These are phyloP conservation scores for Ashinkailepas kermadecensis DNA, from an alignment of 2,888 invertebrate species.

Conservation along the genomic window DNA sequence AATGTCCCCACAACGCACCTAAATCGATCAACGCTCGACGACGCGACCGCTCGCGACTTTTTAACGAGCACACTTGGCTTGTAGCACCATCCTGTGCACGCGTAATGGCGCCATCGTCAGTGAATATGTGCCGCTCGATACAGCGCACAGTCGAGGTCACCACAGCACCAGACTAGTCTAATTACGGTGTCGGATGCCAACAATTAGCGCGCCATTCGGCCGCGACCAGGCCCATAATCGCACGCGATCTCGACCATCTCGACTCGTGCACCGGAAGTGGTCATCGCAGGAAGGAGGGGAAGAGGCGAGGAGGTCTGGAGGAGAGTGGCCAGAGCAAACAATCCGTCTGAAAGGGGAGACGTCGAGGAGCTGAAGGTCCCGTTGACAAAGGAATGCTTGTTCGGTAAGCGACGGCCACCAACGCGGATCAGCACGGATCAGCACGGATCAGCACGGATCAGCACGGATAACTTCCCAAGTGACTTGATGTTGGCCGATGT, in stretches of 20 bases:
- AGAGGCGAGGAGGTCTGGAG: background rate
- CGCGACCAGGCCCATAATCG: background rate
- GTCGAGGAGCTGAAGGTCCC: no score
- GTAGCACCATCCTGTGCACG: background rate
- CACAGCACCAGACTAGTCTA: background rate
- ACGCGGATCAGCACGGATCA: no score
- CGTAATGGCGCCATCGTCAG: background rate
- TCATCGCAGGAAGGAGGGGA: background rate
- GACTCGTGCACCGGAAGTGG: background rate
- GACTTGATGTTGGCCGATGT: no score
- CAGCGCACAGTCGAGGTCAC: background rate
- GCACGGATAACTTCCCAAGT: no score
- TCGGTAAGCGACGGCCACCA: no score
- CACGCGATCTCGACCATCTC: background rate
- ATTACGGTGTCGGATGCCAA: background rate
- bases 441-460: no score
- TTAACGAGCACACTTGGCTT: conserved; percentile 6
- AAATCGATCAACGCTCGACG: background rate
- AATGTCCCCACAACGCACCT: background rate
- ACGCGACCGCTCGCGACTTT: background rate
- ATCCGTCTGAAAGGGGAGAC: no score
- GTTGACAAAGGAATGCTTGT: no score
- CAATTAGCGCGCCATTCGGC: background rate
- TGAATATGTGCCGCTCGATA: background rate
- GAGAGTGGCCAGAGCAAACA: no score